Conservation (phyloP, 2,797 vertebrate species). For the Morus bassanus region DNA sequence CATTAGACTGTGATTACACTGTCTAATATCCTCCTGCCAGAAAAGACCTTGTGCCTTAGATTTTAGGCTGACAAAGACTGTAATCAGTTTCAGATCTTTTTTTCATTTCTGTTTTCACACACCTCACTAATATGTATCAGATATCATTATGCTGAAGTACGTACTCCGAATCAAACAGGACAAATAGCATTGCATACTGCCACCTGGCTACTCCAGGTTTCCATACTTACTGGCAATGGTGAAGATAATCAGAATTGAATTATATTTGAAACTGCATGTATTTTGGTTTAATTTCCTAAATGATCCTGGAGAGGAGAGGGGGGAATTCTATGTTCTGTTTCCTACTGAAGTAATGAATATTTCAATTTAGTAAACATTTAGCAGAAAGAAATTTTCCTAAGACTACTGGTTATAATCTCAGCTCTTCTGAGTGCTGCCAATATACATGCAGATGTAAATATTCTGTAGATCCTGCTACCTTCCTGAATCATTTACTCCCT, state of each 20-base stretch:
- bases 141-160: background rate
- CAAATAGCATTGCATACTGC: fast-evolving
- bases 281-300: background rate
- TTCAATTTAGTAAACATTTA: background rate
- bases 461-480: background rate
- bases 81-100: background rate
- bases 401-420: background rate
- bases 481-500: background rate
- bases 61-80: background rate
- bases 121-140: background rate
- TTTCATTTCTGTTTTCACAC: background rate
- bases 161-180: background rate
- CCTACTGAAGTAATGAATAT: background rate
- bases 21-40: background rate
- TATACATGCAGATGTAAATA: background rate
- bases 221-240: background rate
- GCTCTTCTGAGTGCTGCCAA: background rate
- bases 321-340: background rate
- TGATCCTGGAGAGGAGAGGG: background rate
- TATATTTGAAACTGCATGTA: background rate
- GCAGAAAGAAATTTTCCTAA: background rate
- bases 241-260: background rate
- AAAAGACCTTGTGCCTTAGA: background rate
- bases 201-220: background rate
- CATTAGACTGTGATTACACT: background rate